Percentiles rank a stretch among this genome's conserved stretches.
Evolutionary conservation across 2,888 invertebrate species (phyloP).

Genomic region (Nysson spinosus): DNA sequence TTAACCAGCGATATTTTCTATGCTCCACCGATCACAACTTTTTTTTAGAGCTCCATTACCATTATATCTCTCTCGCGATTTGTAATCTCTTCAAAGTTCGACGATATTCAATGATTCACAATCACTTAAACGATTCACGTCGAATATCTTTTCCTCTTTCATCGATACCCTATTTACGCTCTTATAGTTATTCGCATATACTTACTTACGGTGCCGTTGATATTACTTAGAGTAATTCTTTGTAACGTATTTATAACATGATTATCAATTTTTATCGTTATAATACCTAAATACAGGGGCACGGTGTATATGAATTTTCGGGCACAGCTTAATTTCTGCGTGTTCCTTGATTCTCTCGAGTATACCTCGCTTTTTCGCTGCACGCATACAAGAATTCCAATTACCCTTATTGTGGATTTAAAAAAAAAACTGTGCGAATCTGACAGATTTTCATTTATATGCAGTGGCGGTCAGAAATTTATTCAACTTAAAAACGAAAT

Average conservation of each 20-base stretch:
- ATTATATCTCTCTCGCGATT: constrained; percentile 29
- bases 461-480: constrained; percentile 20
- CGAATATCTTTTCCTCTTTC: constrained; percentile 41
- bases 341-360: constrained; percentile 28
- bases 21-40: constrained; percentile 23
- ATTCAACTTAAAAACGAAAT: neutral
- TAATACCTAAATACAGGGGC: constrained; percentile 75
- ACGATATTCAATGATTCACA: constrained; percentile 30
- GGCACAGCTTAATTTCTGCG: constrained; percentile 38
- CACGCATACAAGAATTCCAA: constrained; percentile 33
- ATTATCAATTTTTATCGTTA: constrained; percentile 73
- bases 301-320: constrained; percentile 65
- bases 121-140: constrained; percentile 43
- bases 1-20: constrained; percentile 18
- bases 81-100: constrained; percentile 27
- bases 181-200: constrained; percentile 74
- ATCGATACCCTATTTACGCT: constrained; percentile 67
- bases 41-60: constrained; percentile 24
- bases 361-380: constrained; percentile 53
- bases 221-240: constrained; percentile 71
- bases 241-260: constrained; percentile 69
- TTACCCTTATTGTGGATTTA: constrained; percentile 14
- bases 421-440: constrained; percentile 27
- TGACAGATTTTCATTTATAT: constrained; percentile 13
- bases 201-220: constrained; percentile 75